A percentile compares a stretch with the other conserved stretches of the same genome.
These are phyloP conservation scores for Ceratina australensis DNA, from an alignment of 1,140 invertebrate species.

Conservation along the genomic window DNA sequence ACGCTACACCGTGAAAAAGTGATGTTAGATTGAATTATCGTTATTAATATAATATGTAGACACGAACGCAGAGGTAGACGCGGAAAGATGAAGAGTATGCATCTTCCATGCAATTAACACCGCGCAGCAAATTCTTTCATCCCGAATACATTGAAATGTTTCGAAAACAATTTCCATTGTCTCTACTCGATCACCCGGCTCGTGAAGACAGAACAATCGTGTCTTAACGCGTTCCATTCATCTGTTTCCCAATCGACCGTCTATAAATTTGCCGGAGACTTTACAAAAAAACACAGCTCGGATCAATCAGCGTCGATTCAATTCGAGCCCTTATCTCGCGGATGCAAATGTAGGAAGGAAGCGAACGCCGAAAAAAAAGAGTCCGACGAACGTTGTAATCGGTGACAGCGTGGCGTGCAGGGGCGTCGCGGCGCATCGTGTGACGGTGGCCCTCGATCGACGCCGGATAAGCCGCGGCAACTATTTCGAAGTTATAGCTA, in stretches of 20 bases:
- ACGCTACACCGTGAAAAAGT: no score
- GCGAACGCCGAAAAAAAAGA: neutral
- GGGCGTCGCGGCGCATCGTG: slow-evolving; percentile 60
- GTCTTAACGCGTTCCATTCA: no score
- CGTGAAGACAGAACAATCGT: no score
- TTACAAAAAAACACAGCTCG: slow-evolving; percentile 9
- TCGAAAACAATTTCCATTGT: neutral
- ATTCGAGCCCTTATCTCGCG: slow-evolving; percentile 35
- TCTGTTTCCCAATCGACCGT: no score
- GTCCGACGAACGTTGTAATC: slow-evolving; percentile 32
- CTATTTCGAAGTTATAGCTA: slow-evolving; percentile 72
- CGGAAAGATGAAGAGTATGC: no score
- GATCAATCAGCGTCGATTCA: slow-evolving; percentile 39
- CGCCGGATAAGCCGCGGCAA: slow-evolving; percentile 70
- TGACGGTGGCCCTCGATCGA: slow-evolving; percentile 62
- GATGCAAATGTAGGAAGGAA: neutral
- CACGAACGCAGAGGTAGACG: no score
- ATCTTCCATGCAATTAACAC: no score
- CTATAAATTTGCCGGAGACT: neutral
- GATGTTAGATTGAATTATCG: no score
- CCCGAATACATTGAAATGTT: no score
- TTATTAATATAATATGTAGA: no score
- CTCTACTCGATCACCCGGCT: neutral
- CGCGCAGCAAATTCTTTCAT: neutral
- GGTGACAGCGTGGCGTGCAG: neutral